phyloP scores from a whole-genome alignment of 2,888 invertebrate genomes.

The Lasioglossum lativentre region DNA sequence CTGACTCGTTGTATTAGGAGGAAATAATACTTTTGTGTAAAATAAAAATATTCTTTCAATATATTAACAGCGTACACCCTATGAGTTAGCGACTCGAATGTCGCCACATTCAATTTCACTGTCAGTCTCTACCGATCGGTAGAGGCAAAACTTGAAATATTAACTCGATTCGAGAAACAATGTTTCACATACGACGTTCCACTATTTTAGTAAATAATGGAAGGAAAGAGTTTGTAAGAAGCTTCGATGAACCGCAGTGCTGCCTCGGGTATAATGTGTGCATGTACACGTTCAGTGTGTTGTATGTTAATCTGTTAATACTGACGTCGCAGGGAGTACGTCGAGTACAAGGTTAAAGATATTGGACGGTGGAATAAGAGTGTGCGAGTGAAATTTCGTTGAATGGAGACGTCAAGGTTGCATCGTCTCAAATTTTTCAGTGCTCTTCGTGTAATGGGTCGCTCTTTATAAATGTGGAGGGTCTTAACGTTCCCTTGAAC shows the following conservation, averaged over 20 bases:
- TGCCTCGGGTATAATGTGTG: not conserved
- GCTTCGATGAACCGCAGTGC: not conserved
- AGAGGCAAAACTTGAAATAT: not conserved
- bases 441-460: not conserved
- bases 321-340: not conserved
- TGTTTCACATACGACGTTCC: not conserved
- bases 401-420: not conserved
- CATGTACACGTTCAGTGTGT: not conserved
- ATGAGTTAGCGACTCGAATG: not conserved
- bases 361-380: not conserved
- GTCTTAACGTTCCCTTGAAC: not conserved
- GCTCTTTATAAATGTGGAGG: not conserved
- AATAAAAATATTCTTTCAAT: no score
- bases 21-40: no score
- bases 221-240: not conserved
- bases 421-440: not conserved
- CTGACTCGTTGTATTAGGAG: no score
- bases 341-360: not conserved
- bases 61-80: not conserved
- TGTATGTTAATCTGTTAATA: not conserved
- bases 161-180: not conserved
- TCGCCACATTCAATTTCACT: not conserved
- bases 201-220: not conserved
- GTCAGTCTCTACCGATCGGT: not conserved
- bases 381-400: not conserved